Evolutionary conservation across 2,888 invertebrate species (phyloP), one percentile per base, ranked within the genome.

Genomic region (Serripes groenlandicus): DNA sequence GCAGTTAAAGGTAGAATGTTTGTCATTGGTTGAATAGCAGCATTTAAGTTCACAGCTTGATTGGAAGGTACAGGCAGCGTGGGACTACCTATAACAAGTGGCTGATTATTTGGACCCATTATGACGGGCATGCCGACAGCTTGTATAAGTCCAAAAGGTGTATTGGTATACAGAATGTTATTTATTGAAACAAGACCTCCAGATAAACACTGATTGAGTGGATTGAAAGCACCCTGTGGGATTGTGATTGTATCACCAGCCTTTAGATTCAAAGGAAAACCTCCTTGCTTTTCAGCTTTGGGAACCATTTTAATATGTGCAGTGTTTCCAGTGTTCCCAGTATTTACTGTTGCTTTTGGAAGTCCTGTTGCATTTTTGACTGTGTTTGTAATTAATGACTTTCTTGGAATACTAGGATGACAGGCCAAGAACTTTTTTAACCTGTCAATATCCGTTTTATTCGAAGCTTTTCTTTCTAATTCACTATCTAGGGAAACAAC

Each of bases 161-260:
- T 66, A 4, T 37, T 42, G n/a, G 66, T n/a, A 28, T 66, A 66
- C 5, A 66, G 7, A 4, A 66, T 28, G 28, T 66, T 66, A 23
- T 66, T 66, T 5, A 66, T 42, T 18, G 66, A 23, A 37, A 66
- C 28, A n/a, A 66, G 34, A 56, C 23, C 23, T 3, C 66, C 66
- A 7, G 66, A 42, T 4, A 35, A 21, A 32, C 35, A 23, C 15
- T 35, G 66, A 35, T 66, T 66, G 15, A 42, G 5, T 23, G 42
- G 42, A 42, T 66, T 66, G 26, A 66, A 23, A 21, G 42, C n/a
- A 21, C 42, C 42, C 9, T 37, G 66, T 18, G 23, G 66, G 11
- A 66, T 42, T 37, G 23, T 66, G n/a, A 66, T 66, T 3, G 66
- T 66, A 28, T 66, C 66, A n/a, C 66, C 66, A 26, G 42, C 42